Conservation (phyloP, 2,797 vertebrate species). For the Ibycter americanus region DNA sequence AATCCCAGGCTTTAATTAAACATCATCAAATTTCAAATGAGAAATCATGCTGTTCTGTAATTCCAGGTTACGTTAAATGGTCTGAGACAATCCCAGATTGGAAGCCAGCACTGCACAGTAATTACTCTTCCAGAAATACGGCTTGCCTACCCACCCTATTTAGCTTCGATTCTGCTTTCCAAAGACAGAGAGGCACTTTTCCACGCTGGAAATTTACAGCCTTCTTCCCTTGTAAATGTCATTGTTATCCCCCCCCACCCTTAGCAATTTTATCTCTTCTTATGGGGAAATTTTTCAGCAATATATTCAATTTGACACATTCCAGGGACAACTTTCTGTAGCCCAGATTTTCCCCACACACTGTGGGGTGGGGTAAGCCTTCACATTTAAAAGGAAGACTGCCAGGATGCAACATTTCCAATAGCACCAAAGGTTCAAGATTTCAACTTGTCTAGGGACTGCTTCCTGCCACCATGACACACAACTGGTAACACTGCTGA, state of each 20-base stretch:
- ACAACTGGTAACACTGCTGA: neutral
- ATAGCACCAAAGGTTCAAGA: neutral
- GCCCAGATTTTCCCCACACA: neutral
- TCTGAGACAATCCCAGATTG: conserved; percentile 63
- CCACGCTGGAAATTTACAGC: conserved; percentile 65
- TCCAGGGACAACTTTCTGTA: neutral
- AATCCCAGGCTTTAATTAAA: conserved; percentile 60
- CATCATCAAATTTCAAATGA: conserved; percentile 62
- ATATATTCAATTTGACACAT: neutral
- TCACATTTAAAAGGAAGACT: neutral
- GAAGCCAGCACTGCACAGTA: conserved; percentile 51
- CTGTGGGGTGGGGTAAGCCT: neutral
- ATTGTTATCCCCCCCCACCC: conserved; percentile 36
- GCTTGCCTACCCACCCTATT: conserved; percentile 57
- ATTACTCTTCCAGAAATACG: conserved; percentile 71
- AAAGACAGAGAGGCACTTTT: conserved; percentile 54
- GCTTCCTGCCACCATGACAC: neutral
- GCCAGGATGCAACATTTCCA: neutral
- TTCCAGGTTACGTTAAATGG: conserved; percentile 59
- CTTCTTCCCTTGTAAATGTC: conserved; percentile 50
- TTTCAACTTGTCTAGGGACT: neutral
- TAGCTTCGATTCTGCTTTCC: conserved; percentile 46
- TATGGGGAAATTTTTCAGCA: neutral
- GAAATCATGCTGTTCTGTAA: conserved; percentile 65
- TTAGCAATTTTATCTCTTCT: neutral